Conservation (phyloP, 2,888 invertebrate genomes). For the Lordiphosa andalusiaca region DNA sequence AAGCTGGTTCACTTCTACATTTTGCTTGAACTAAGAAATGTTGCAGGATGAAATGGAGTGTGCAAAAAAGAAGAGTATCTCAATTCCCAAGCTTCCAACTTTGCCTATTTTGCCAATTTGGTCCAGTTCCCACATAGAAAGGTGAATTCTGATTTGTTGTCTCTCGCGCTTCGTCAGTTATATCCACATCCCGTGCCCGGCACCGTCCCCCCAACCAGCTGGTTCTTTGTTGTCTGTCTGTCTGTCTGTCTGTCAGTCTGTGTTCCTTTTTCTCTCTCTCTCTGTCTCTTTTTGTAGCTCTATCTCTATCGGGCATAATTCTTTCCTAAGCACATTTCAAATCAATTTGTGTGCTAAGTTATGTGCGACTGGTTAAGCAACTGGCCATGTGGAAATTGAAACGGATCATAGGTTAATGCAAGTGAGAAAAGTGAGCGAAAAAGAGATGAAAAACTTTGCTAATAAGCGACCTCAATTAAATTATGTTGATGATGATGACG, state of each 20-base stretch:
- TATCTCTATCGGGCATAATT: constrained; percentile 31
- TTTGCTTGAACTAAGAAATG: too few relatives aligned
- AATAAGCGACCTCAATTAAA: constrained; percentile 4
- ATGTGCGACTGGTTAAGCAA: constrained; percentile 42
- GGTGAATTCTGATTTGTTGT: too few relatives aligned
- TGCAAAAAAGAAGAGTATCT: too few relatives aligned
- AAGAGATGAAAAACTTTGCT: background rate
- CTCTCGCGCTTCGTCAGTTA: too few relatives aligned
- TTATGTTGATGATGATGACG: background rate
- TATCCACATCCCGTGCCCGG: too few relatives aligned
- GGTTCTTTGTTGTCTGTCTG: constrained; percentile 1
- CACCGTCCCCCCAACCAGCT: too few relatives aligned
- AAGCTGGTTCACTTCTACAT: too few relatives aligned
- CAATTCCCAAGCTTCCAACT: too few relatives aligned
- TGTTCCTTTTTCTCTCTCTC: too few relatives aligned
- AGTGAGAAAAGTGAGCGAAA: constrained; percentile 6
- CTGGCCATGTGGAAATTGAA: constrained; percentile 44
- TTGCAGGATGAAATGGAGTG: too few relatives aligned
- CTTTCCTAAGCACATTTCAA: constrained; percentile 50
- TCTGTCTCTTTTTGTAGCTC: background rate
- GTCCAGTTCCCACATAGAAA: too few relatives aligned
- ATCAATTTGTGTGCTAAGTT: constrained; percentile 47
- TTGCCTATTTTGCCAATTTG: too few relatives aligned
- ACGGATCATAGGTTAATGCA: constrained; percentile 17
- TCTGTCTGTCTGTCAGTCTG: background rate